Percentiles rank a stretch among this genome's conserved stretches.
Evolutionary conservation across 2,888 invertebrate species (phyloP).

Genomic region (Acrobasis suavella): DNA sequence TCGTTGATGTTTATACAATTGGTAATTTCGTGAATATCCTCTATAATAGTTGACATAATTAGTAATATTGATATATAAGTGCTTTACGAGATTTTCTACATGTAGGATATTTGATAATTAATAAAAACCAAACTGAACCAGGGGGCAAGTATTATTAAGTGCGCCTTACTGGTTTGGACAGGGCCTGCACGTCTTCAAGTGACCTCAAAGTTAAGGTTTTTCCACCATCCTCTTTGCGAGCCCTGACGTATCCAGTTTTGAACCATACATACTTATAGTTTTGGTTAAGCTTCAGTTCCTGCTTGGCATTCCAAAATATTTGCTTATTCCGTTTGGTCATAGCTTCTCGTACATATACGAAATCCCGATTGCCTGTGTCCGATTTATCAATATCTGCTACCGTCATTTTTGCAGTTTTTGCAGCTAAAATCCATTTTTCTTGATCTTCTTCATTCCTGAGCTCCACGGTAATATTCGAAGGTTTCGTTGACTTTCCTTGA

Average conservation of each 20-base stretch:
- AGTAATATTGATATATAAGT: neutral
- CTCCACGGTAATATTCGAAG: slow-evolving; percentile 11
- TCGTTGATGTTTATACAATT: slow-evolving; percentile 14
- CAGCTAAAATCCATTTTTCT: neutral
- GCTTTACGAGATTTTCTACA: too few species aligned
- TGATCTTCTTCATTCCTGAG: neutral
- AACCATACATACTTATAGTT: neutral
- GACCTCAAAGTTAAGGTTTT: neutral
- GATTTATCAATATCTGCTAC: neutral
- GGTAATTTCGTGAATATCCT: neutral
- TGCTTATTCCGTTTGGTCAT: slow-evolving; percentile 17
- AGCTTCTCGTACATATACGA: slow-evolving; percentile 14
- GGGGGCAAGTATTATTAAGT: too few species aligned
- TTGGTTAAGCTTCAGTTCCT: neutral
- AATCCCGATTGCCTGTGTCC: neutral
- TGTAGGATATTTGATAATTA: too few species aligned
- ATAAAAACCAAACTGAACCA: neutral
- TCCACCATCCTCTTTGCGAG: neutral
- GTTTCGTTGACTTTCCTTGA: slow-evolving; percentile 4
- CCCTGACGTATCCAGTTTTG: neutral
- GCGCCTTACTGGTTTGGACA: neutral
- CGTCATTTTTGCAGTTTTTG: neutral
- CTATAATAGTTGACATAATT: slow-evolving; percentile 4
- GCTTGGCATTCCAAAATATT: slow-evolving; percentile 19
- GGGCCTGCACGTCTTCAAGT: neutral